Conservation (phyloP, 2,113 vertebrate species). For the Rhinolophus sinicus region DNA sequence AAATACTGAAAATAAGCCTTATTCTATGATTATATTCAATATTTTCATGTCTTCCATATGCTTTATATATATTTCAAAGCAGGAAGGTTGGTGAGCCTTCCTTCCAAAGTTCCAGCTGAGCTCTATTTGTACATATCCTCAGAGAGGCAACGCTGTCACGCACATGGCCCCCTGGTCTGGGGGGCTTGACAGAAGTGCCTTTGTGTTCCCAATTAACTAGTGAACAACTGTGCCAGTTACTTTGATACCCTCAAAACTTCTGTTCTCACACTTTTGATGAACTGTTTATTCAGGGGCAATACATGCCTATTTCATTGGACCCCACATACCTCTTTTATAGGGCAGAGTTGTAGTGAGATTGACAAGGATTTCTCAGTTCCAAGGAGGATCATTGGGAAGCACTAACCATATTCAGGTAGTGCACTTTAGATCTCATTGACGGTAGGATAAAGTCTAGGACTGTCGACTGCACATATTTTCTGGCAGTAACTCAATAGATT, state of each 20-base stretch:
- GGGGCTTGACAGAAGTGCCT: slow-evolving; percentile 78
- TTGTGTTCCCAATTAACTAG: slow-evolving; percentile 83
- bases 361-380: slow-evolving; percentile 71
- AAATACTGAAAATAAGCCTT: background rate
- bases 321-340: slow-evolving; percentile 71
- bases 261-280: slow-evolving; percentile 85
- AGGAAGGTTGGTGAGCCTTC: slow-evolving; percentile 64
- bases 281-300: slow-evolving; percentile 82
- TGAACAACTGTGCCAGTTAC: slow-evolving; percentile 79
- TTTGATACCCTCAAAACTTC: slow-evolving; percentile 81
- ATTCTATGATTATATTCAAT: background rate
- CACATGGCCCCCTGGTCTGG: slow-evolving; percentile 82
- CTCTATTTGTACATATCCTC: slow-evolving; percentile 55
- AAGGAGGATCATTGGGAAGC: slow-evolving; percentile 73
- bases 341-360: slow-evolving; percentile 64
- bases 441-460: slow-evolving; percentile 81
- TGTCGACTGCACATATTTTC: slow-evolving; percentile 82
- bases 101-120: slow-evolving; percentile 53
- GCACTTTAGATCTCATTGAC: slow-evolving; percentile 74
- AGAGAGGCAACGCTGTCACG: slow-evolving; percentile 67
- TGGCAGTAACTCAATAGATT: slow-evolving; percentile 84
- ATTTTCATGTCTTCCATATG: background rate
- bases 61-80: slow-evolving; percentile 49
- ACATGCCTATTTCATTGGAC: slow-evolving; percentile 75
- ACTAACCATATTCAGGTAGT: slow-evolving; percentile 67